Evolutionary conservation across 2,113 vertebrate genomes (phyloP), one percentile per base, ranked within the genome.

Genomic region (Phalacrocorax carbo): DNA sequence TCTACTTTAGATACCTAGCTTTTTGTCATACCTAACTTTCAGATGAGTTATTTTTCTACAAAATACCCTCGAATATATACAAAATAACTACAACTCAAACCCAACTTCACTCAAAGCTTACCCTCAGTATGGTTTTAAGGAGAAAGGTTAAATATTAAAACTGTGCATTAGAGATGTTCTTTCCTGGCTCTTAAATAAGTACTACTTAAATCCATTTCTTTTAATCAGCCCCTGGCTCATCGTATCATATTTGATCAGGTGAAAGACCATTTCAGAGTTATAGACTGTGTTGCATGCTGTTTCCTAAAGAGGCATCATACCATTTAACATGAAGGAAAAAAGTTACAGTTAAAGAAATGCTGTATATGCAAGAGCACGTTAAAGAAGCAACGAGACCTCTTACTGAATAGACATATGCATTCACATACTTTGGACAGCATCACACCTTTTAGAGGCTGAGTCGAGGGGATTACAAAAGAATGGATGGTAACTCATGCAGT

Each of bases 241-340:
- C 23, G 14, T 15, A 46, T 25, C 25, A 5, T 13, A 54, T 42
- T 36, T 34, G 9, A 87, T 32, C 26, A 49, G 26, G 2, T 66
- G 23, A 55, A 86, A 82, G 38, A 61, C 1, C 17, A 27, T 52
- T 79, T 72, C 49, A 49, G 34, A 48, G 52, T 30, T 68, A 44
- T 0, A 29, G 32, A 26, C 5, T 17, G 22, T 32, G 3, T 17
- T 40, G 7, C 4, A 1, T 42, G 9, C 7, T 11, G 1, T 30
- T 82, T 49, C 15, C 22, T 69, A 29, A 79, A 82, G 15, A 76
- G 10, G 4, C 15, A 38, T 4, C 23, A 21, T 6, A 19, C 19
- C 14, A 42, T 58, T 91, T 78, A 54, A 51, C 10, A 54, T 6
- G 2, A 44, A 44, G 44, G 44, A 44, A 44, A 44, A 44, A 44